Base-by-base conservation (phyloP, 2,888 invertebrate species). In the Xestia xanthographa region DNA sequence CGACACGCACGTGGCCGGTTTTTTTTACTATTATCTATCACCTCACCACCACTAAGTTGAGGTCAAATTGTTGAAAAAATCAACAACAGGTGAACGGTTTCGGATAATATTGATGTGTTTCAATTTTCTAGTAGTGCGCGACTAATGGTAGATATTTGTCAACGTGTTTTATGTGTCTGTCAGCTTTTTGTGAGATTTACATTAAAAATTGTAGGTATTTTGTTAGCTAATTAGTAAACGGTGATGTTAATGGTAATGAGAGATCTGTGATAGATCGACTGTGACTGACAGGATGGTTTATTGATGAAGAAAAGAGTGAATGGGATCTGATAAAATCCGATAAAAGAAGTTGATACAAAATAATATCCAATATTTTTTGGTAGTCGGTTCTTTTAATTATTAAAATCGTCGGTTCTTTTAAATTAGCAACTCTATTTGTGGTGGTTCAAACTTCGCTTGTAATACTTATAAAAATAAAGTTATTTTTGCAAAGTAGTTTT, bases 61-160 rank as follows among this genome's bases (percentile, higher is more conserved):
- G 79, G 79, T 66, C 72, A 72, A 80, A 72, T 45, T 50, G 38
- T 70, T 53, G 50, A 83, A 62, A 60, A 68, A 82, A 58, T 26
- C 75, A 80, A 26, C 29, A 70, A 58, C 62, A 56, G 12, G 48
- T 68, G 67, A 81, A 53, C 43, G 43, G 43, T 77, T 82, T 58
- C 8, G 69, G 26, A 56, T 48, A 66, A 77, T 74, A 85, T 77
- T 77, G 68, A 78, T 83, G 75, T 65, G 75, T 72, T 83, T 79
- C 26, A 72, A 80, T 87, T 68, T 76, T 75, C 66, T 80, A 60
- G 76, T 78, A 78, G 74, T 86, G 38, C 26, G 6, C 4, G 0
- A 38, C 67, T 86, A 86, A 86, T 86, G 67, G 71, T 12, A 48
- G n/a, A 0, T 26, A 87, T 86, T 86, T 87, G 86, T 86, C 88